Base-by-base conservation (phyloP, 2,797 vertebrate species). In the Cryptoprocta ferox region DNA sequence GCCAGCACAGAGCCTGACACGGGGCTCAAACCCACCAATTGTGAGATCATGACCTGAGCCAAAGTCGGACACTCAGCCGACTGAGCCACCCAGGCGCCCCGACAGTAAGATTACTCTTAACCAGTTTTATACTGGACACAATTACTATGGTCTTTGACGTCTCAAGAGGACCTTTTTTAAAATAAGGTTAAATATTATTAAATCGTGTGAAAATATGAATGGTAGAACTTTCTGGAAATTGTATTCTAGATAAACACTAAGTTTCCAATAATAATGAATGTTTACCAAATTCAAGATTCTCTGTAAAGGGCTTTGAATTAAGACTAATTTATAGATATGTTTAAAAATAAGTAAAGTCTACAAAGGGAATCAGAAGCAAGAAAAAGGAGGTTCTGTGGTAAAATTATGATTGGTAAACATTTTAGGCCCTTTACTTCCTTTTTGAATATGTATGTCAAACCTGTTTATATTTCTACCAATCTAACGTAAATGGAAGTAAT, bases 191-290 rank as follows among this genome's bases (percentile, higher is more conserved):
- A 61, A 75, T 19, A 88, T 89, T 78, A 65, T 86, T 80, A 88
- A 93, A 42, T 81, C 87, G 70, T 84, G 9, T 70, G 73, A 93
- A 89, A 96, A 95, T 95, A 59, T 66, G 30, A 76, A 35, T 61
- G 66, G n/a, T 66, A 70, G 59, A 63, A 66, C 39, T 53, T 89
- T 82, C 53, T 95, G 45, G 14, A 48, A 75, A 80, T 87, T 94
- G 18, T 70, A 16, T 42, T 91, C 21, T 97, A 53, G 39, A 66
- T 39, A 93, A 53, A 95, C 8, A 56, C 1, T 78, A 28, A 94
- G 81, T 90, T 95, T 86, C 68, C n/a, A 78, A 2, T n/a, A 92
- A 68, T 75, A 68, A n/a, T 75, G 50, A 86, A 24, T 68, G 35
- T 68, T 85, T 35, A 59, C 32, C 53, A 61, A 95, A 68, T 68